Percentiles rank a stretch among this genome's conserved stretches.
phyloP scores from a whole-genome alignment of 1,140 invertebrate species.

The Zaprionus gabonicus region DNA sequence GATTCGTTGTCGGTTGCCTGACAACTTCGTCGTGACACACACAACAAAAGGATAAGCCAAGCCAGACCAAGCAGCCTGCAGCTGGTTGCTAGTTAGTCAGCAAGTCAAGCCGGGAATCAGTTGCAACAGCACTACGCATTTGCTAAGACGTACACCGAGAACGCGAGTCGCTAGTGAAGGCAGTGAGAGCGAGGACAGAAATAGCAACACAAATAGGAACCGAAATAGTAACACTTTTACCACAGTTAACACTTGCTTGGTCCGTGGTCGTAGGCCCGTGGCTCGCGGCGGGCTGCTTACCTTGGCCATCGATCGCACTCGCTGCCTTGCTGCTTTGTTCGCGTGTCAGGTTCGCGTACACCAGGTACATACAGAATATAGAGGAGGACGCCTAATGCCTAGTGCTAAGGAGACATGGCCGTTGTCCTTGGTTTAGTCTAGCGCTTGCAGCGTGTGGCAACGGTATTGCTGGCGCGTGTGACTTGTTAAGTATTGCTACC shows the following conservation, averaged over 20 bases:
- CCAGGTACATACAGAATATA: constrained; percentile 10
- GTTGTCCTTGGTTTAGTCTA: constrained; percentile 58
- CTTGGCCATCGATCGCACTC: constrained; percentile 72
- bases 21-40: constrained; percentile 68
- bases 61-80: constrained; percentile 32
- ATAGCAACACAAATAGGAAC: constrained; percentile 15
- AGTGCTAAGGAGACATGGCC: constrained; percentile 23
- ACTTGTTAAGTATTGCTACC: neutral
- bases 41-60: constrained; percentile 78
- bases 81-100: constrained; percentile 38
- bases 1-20: constrained; percentile 54
- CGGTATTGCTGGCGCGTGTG: constrained; percentile 14
- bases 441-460: constrained; percentile 40
- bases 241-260: constrained; percentile 7
- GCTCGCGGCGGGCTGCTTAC: constrained; percentile 31
- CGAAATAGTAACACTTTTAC: constrained; percentile 37
- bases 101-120: constrained; percentile 74
- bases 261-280: neutral
- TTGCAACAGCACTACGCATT: constrained; percentile 76
- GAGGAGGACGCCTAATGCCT: constrained; percentile 1
- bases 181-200: constrained; percentile 21
- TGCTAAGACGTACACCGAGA: constrained; percentile 64
- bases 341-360: constrained; percentile 35
- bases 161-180: constrained; percentile 34
- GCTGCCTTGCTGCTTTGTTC: constrained; percentile 12